Percentiles rank a stretch among this genome's conserved stretches.
These are phyloP conservation scores for Lordiphosa andalusiaca DNA, from an alignment of 2,888 invertebrate species.

Conservation along the genomic window DNA sequence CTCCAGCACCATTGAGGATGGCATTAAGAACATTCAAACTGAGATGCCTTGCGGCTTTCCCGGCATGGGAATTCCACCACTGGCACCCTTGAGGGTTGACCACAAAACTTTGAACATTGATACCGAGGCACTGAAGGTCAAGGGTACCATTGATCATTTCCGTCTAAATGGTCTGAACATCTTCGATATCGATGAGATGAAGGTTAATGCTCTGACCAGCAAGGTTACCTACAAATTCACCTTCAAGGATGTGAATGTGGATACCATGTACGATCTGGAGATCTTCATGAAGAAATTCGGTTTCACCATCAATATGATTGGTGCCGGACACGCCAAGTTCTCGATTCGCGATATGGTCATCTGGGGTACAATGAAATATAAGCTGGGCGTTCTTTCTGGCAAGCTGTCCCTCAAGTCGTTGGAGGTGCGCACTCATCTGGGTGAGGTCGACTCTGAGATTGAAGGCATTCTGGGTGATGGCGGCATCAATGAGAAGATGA, in stretches of 20 bases:
- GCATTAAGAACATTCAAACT: constrained; percentile 53
- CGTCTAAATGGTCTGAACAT: constrained; percentile 68
- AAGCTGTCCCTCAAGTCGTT: constrained; percentile 70
- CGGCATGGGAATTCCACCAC: constrained; percentile 65
- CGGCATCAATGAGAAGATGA: constrained; percentile 66
- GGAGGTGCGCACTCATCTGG: constrained; percentile 66
- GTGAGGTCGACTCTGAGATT: constrained; percentile 73
- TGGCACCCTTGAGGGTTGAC: constrained; percentile 69
- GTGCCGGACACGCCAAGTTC: constrained; percentile 70
- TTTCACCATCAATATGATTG: constrained; percentile 72
- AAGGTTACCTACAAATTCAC: constrained; percentile 64
- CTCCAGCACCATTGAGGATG: constrained; percentile 54
- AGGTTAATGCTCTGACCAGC: constrained; percentile 68
- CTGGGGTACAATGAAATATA: constrained; percentile 69
- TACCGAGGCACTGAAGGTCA: constrained; percentile 37
- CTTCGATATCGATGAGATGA: constrained; percentile 70
- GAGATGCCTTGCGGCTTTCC: constrained; percentile 78
- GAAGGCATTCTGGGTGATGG: constrained; percentile 75
- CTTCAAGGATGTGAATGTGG: constrained; percentile 67
- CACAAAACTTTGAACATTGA: constrained; percentile 63
- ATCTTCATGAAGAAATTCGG: constrained; percentile 68
- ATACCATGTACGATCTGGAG: constrained; percentile 66
- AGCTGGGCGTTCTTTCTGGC: constrained; percentile 56
- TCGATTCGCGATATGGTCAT: constrained; percentile 66
- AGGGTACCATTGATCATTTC: constrained; percentile 65